Evolutionary conservation across 1,140 invertebrate genomes (phyloP), one percentile per base, ranked within the genome.

Genomic region (Chironomus tepperi): DNA sequence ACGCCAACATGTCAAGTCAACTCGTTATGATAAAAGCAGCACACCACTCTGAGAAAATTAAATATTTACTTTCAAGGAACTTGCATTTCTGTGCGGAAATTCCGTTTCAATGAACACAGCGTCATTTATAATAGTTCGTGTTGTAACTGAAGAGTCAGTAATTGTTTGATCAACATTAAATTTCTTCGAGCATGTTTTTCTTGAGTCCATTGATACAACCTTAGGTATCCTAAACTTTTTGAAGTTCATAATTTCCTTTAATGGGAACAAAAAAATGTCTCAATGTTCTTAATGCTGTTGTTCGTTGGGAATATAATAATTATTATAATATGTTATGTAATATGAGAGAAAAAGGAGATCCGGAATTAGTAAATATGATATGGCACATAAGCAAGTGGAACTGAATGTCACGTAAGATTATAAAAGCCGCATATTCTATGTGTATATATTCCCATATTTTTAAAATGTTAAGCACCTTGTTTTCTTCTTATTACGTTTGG

Each of bases 331-430:
- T 34, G 24, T 34, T 34, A 34, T 34, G 24, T 34, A 34, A 34
- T 34, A 34, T 34, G 24, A 34, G 24, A n/a, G 47, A 57, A 12
- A 57, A 57, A 12, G 47, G 12, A n/a, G n/a, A 57, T 34, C 1
- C 24, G 24, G 24, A 34, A 34, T 34, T 34, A 34, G 24, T 2
- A 34, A 34, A 34, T 34, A 34, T 34, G 24, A 34, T 34, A 57
- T 57, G 47, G 12, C 47, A 57, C 47, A n/a, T 57, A 57, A n/a
- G 47, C 24, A 34, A 34, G 24, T 34, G 24, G 24, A 34, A 34
- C 5, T 57, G n/a, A 57, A 57, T 57, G 47, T 57, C 47, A 57
- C 47, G 47, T 57, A 57, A n/a, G 47, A 57, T 57, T 57, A 57
- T 57, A 57, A 12, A 34, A 57, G 47, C 47, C 47, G 47, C 47